Percentiles rank a stretch among this genome's conserved stretches.
phyloP scores from a whole-genome alignment of 2,797 vertebrate genomes.

The Nasua narica region DNA sequence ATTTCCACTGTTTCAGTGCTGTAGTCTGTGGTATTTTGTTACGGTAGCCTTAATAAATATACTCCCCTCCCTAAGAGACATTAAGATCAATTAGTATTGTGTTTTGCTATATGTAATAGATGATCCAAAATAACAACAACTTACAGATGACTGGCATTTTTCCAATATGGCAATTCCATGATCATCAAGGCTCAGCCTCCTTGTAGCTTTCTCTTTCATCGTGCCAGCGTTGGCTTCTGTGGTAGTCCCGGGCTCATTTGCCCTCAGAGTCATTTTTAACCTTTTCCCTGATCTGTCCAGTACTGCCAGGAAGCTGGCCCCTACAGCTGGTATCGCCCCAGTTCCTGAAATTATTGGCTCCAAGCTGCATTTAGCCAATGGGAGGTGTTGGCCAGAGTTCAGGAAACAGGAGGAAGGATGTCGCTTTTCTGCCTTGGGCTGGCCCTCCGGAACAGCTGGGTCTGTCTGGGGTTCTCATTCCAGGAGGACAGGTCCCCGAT shows the following conservation, averaged over 20 bases:
- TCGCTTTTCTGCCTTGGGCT: background rate
- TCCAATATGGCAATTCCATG: no score
- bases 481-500: no score
- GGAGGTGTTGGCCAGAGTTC: background rate
- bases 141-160: background rate
- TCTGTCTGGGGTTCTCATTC: background rate
- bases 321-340: background rate
- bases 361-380: background rate
- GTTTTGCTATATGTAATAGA: background rate
- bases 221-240: background rate
- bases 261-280: background rate
- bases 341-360: background rate
- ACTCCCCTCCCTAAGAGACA: background rate
- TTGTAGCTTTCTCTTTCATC: background rate
- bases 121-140: background rate
- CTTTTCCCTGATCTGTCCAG: background rate
- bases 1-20: background rate
- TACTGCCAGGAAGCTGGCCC: background rate
- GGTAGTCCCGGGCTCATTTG: background rate
- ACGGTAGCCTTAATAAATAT: background rate
- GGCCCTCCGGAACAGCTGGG: background rate
- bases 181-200: background rate
- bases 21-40: background rate
- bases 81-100: background rate
- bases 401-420: background rate